Evolutionary conservation across 2,113 vertebrate genomes (phyloP), one percentile per base, ranked within the genome.

Genomic region (Bujurquina vittata): DNA sequence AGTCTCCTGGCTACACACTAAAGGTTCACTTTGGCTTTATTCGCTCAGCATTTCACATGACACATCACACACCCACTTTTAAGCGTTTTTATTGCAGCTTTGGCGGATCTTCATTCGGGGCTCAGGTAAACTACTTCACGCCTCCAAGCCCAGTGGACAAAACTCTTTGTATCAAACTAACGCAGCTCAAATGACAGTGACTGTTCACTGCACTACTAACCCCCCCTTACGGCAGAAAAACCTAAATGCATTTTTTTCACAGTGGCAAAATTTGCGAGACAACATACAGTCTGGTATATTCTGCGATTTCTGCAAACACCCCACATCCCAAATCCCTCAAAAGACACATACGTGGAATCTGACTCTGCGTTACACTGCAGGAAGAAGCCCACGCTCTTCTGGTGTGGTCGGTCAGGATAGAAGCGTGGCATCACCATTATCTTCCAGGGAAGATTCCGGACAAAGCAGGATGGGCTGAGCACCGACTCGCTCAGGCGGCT

Each of bases 351-450:
- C 98, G 98, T 99, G 91, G 98, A 99, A 89, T 99, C 98, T 6
- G 98, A 99, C 90, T 99, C 98, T 73, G 98, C 98, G 80, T 99
- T 99, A 94, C 98, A 99, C 82, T 99, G 98, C 82, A 99, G 96
- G 93, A 99, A 99, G 95, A 99, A 99, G 90, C 98, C 98, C 75
- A 99, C 97, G 0, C 98, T 99, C 94, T 99, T 99, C 94, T 99
- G 98, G 95, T 99, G 97, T 18, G 98, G 98, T 91, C 98, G 95
- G 95, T 99, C 98, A 0, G 98, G 97, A 88, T 99, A 98, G 93
- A 99, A 98, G 26, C 98, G 97, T 1, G 98, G 98, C 98, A 99
- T 99, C 89, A 99, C 98, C 98, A 99, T 99, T 86, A 99, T 99
- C 96, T 99, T 99, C 98, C 98, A 99, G 0, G 98, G 98, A 79